Percentiles rank a stretch among this genome's conserved stretches.
Conservation (phyloP, 2,113 vertebrate species). For the Poecile atricapillus region DNA sequence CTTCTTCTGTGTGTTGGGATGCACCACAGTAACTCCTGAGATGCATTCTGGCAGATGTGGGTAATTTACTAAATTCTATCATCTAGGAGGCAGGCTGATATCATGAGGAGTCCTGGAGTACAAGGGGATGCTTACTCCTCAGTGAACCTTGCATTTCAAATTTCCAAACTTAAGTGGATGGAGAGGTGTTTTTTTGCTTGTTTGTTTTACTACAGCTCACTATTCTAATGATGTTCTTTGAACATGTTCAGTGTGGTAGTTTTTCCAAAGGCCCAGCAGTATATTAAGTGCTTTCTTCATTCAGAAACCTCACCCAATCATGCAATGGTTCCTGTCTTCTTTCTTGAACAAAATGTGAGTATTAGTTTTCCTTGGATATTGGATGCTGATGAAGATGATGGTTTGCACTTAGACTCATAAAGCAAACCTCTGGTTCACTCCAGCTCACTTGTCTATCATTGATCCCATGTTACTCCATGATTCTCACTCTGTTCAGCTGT, state of each 20-base stretch:
- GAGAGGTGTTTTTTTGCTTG: not conserved
- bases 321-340: not conserved
- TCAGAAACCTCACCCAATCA: not conserved
- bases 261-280: not conserved
- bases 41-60: conserved; percentile 85
- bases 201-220: not conserved
- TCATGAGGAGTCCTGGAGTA: conserved; percentile 72
- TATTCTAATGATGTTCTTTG: not conserved
- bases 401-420: not conserved
- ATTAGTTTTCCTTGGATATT: not conserved
- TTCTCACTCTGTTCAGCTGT: conserved; percentile 44
- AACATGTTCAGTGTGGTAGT: not conserved
- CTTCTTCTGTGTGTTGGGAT: conserved; percentile 78
- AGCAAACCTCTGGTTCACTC: conserved; percentile 44
- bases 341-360: not conserved
- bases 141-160: conserved; percentile 75
- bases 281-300: not conserved
- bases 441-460: conserved; percentile 50
- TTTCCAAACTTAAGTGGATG: conserved; percentile 48
- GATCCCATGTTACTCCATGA: conserved; percentile 29
- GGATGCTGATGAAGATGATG: not conserved
- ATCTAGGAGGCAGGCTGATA: conserved; percentile 84
- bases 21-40: conserved; percentile 80
- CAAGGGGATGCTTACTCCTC: conserved; percentile 75
- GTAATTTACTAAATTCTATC: conserved; percentile 87